Evolutionary conservation across 2,888 invertebrate species (phyloP).

Genomic region (Frankliniella intonsa): DNA sequence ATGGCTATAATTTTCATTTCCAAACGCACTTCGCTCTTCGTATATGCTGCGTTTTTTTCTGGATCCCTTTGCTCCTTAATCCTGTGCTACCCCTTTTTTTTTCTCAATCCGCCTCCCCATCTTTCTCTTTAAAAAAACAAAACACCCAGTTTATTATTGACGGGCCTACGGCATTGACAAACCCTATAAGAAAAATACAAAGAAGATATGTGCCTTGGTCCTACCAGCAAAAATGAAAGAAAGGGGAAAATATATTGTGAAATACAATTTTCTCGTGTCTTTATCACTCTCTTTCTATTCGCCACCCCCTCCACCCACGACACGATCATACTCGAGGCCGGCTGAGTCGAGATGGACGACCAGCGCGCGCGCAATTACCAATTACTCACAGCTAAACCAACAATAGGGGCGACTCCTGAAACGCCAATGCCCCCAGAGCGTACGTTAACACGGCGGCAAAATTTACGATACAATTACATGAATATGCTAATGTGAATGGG

Average conservation of each 20-base stretch:
- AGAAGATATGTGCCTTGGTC: background rate
- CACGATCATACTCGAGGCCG: no score
- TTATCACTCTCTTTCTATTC: no score
- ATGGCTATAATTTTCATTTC: constrained; percentile 12
- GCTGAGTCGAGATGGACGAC: no score
- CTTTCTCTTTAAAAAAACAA: background rate
- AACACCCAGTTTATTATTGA: background rate
- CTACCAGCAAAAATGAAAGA: background rate
- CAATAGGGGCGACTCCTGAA: constrained; percentile 5
- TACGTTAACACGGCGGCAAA: constrained; percentile 1
- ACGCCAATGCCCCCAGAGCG: background rate
- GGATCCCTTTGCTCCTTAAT: background rate
- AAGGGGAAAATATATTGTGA: background rate
- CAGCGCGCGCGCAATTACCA: background rate
- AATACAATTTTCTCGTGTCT: no score
- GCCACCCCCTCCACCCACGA: no score
- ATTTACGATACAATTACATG: constrained; percentile 27
- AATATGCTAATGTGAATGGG: constrained; percentile 9
- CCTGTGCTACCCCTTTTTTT: background rate
- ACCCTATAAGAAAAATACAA: background rate
- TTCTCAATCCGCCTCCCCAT: background rate
- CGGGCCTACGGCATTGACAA: background rate
- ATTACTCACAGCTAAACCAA: constrained; percentile 21
- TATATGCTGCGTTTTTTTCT: background rate
- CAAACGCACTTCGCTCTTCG: background rate